Evolutionary conservation across 53 echinoderm and acorn worm genomes (phyloP), one percentile per base, ranked within the genome.

Genomic region (Temnopleurus reevesii): DNA sequence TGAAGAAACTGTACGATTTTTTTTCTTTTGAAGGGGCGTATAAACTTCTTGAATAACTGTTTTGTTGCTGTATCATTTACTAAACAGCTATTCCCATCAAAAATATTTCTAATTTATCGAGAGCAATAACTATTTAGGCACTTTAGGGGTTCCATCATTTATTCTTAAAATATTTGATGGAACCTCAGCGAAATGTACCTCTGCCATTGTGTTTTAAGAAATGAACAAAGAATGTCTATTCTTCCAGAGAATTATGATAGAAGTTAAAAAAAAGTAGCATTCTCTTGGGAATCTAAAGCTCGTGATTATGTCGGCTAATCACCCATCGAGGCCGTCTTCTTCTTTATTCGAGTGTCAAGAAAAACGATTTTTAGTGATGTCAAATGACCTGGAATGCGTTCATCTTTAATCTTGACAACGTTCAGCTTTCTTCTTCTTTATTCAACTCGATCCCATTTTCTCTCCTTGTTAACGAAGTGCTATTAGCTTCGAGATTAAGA

Each of bases 321-420:
- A 63, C 63, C 30, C 63, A 63, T 34, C 63, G 63, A 63, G 63
- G 63, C 34, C 34, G 18, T 30, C 17, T 23, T 30, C 34, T 63
- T 34, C 34, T 63, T 63, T 63, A 23, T 63, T 17, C 15, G 63
- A 34, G 34, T 63, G 63, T 63, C 63, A 63, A 34, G 63, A 63
- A 23, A 63, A 63, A 63, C 63, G 63, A 63, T 63, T 63, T 58
- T 63, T 63, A 63, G 63, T 63, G 63, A 63, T 63, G 63, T 63
- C 63, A 63, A 63, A 63, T 63, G 63, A 27, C 58, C 27, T 9
- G 63, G 63, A 63, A 63, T 63, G 33, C 63, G 31, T 63, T 63
- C 61, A 61, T 61, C 61, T 61, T 61, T 61, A 61, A 61, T 61
- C 63, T 12, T 34, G 63, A 63, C 63, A 63, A 63, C 34, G 63